Conservation (phyloP, 2,888 invertebrate species). For the Ferdinandea cuprea region DNA sequence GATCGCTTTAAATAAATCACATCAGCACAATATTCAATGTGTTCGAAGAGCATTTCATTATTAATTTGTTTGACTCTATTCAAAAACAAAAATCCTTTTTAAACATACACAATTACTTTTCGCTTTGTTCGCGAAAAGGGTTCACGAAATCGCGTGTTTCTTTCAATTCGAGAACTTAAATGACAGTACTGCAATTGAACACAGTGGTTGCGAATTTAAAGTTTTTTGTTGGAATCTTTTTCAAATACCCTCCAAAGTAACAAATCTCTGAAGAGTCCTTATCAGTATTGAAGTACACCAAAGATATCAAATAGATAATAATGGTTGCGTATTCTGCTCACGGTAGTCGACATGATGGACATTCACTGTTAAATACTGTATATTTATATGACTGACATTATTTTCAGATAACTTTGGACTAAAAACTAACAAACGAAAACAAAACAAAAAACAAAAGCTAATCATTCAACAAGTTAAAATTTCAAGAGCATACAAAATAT, state of each 20-base stretch:
- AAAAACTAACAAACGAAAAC: not conserved
- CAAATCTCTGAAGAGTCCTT: constrained; percentile 33
- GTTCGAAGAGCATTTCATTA: no score
- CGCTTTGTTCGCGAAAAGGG: constrained; percentile 27
- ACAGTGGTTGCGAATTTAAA: constrained; percentile 49
- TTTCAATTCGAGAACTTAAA: constrained; percentile 52
- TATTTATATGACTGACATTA: not conserved
- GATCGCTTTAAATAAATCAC: no score
- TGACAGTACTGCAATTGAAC: constrained; percentile 24
- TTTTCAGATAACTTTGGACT: constrained; percentile 2
- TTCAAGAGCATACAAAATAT: constrained; percentile 51
- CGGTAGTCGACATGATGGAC: constrained; percentile 1
- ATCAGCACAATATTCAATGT: no score
- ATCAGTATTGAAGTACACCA: constrained; percentile 29
- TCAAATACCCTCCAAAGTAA: not conserved
- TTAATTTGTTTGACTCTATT: not conserved
- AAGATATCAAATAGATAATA: constrained; percentile 13
- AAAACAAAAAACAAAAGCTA: not conserved
- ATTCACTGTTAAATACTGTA: not conserved
- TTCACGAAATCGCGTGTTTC: constrained; percentile 30
- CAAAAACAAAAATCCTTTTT: not conserved
- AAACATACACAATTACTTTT: constrained; percentile 35
- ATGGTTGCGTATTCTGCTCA: not conserved
- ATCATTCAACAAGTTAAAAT: constrained; percentile 13
- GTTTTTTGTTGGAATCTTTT: constrained; percentile 28